Percentiles rank a stretch among this genome's conserved stretches.
These are phyloP conservation scores for Kradibia gibbosae DNA, from an alignment of 1,140 invertebrate genomes.

Conservation along the genomic window DNA sequence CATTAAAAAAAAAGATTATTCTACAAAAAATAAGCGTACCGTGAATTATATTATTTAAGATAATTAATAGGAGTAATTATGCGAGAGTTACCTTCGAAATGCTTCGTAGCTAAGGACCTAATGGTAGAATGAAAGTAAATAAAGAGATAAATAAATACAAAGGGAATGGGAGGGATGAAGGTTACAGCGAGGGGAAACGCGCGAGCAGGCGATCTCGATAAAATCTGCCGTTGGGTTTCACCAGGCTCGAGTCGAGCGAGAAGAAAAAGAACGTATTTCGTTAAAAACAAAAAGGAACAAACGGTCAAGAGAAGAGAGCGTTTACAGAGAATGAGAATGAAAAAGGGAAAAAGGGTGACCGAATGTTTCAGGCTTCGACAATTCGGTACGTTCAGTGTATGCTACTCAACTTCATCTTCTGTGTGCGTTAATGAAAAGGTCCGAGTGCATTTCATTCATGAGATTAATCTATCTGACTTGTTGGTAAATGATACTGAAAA, in stretches of 20 bases:
- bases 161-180: conserved; percentile 18
- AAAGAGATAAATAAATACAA: conserved; percentile 53
- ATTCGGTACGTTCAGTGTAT: conserved; percentile 21
- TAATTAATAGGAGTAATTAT: conserved; percentile 38
- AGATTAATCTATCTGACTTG: neutral
- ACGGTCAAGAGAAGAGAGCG: conserved; percentile 37
- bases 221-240: conserved; percentile 52
- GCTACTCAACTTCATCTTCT: neutral
- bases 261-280: conserved; percentile 19
- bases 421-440: neutral
- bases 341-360: conserved; percentile 31
- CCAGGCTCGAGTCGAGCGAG: conserved; percentile 25
- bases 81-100: conserved; percentile 34
- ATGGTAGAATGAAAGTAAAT: conserved; percentile 48
- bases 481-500: neutral
- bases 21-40: neutral
- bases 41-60: no score
- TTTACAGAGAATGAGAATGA: conserved; percentile 43
- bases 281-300: conserved; percentile 28
- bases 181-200: conserved; percentile 16
- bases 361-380: conserved; percentile 8
- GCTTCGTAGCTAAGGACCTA: conserved; percentile 33
- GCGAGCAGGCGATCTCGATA: conserved; percentile 51
- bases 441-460: conserved; percentile 13
- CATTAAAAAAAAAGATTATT: conserved; percentile 13